These are phyloP conservation scores for Limnephilus auricula DNA, from an alignment of 2,888 invertebrate genomes.

Conservation along the genomic window DNA sequence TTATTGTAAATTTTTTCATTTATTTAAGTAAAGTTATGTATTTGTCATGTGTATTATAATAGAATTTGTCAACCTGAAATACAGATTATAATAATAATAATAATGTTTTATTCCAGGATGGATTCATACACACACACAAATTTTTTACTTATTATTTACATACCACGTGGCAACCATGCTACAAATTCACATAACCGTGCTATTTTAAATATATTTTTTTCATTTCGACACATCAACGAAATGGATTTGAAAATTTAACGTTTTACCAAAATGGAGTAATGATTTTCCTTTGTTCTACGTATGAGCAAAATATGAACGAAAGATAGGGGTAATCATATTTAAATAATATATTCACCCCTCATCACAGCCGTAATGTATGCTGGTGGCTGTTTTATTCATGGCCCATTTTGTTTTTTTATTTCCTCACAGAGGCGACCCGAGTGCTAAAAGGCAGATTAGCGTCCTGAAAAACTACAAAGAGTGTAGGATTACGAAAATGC, in stretches of 20 bases:
- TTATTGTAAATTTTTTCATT: no score
- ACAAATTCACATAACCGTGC: background rate
- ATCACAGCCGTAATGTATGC: constrained; percentile 28
- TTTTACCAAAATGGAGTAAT: background rate
- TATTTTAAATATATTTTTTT: no score
- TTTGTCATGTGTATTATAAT: no score
- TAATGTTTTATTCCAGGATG: no score
- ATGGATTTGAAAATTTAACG: background rate
- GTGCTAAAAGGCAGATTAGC: background rate
- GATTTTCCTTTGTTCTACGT: constrained; percentile 21
- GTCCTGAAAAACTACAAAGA: background rate
- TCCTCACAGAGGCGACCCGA: background rate
- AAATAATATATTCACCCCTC: constrained; percentile 32
- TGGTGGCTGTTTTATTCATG: constrained; percentile 29
- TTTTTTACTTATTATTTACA: no score
- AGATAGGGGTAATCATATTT: constrained; percentile 16
- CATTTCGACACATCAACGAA: background rate
- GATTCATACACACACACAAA: no score
- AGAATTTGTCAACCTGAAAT: no score
- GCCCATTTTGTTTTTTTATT: background rate
- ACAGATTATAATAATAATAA: no score
- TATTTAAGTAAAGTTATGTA: no score
- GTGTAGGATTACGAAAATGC: background rate
- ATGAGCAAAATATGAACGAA: background rate
- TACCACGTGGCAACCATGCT: no score